These are phyloP conservation scores for Acrocephalus scirpaceus DNA, from an alignment of 2,797 vertebrate species.

Conservation along the genomic window DNA sequence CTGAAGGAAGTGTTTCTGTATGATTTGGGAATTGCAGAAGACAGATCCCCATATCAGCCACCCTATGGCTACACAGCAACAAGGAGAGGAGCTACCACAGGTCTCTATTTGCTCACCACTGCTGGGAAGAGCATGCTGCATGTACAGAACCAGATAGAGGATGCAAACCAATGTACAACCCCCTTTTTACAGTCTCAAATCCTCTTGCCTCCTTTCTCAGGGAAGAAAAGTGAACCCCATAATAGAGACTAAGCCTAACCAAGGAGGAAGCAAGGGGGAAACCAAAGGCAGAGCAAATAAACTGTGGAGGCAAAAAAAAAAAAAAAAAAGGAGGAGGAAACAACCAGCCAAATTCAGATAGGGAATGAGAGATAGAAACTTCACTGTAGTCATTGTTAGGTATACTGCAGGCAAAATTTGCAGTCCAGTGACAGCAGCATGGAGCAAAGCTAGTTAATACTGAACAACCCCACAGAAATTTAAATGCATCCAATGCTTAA, in stretches of 20 bases:
- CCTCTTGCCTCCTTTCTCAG: not conserved
- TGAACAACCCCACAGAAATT: not conserved
- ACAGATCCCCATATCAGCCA: not conserved
- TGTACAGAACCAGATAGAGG: not conserved
- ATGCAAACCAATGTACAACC: not conserved
- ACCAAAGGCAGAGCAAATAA: not conserved
- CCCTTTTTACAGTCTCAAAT: not conserved
- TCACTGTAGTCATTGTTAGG: not conserved
- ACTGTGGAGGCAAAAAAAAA: accelerated
- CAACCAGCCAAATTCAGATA: not conserved
- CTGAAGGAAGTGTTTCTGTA: not conserved
- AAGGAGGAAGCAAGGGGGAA: not conserved
- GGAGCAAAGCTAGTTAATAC: not conserved
- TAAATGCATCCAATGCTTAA: not conserved
- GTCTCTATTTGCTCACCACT: not conserved
- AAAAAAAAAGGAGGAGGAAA: not conserved
- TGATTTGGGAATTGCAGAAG: not conserved
- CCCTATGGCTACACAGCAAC: accelerated
- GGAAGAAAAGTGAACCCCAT: not conserved
- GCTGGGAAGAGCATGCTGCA: not conserved
- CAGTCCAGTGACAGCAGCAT: not conserved
- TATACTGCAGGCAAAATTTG: not conserved
- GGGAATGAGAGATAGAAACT: not conserved
- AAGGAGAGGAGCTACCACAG: not conserved
- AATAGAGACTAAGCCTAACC: not conserved